Evolutionary conservation across 2,113 vertebrate genomes (phyloP).

Genomic region (Pandion haliaetus): DNA sequence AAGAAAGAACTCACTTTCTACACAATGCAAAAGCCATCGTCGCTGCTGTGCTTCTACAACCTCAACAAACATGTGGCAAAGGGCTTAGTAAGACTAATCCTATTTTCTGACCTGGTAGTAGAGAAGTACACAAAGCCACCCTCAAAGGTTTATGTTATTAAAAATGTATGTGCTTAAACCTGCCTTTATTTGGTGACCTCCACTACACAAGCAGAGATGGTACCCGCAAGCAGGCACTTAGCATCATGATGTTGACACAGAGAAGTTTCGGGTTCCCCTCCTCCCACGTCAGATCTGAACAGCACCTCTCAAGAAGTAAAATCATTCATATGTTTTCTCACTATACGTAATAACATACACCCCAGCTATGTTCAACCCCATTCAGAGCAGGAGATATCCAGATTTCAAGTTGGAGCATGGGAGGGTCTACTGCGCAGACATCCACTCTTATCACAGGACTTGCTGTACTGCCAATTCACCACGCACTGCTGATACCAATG

Average conservation of each 20-base stretch:
- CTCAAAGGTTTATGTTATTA: neutral
- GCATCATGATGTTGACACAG: accelerated
- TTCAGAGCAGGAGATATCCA: neutral
- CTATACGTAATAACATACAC: neutral
- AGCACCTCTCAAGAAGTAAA: neutral
- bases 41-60: neutral
- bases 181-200: neutral
- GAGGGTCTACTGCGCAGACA: neutral
- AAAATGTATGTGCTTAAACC: neutral
- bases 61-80: neutral
- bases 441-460: neutral
- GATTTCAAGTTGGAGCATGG: neutral
- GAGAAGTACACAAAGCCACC: neutral
- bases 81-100: neutral
- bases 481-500: neutral
- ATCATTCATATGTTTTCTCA: neutral
- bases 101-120: neutral
- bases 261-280: neutral
- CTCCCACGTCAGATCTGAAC: neutral
- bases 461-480: neutral
- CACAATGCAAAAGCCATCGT: neutral
- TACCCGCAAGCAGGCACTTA: neutral
- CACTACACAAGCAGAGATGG: neutral
- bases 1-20: neutral
- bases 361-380: neutral